phyloP scores from a whole-genome alignment of 1,140 invertebrate genomes.

The Trichogramma pretiosum region DNA sequence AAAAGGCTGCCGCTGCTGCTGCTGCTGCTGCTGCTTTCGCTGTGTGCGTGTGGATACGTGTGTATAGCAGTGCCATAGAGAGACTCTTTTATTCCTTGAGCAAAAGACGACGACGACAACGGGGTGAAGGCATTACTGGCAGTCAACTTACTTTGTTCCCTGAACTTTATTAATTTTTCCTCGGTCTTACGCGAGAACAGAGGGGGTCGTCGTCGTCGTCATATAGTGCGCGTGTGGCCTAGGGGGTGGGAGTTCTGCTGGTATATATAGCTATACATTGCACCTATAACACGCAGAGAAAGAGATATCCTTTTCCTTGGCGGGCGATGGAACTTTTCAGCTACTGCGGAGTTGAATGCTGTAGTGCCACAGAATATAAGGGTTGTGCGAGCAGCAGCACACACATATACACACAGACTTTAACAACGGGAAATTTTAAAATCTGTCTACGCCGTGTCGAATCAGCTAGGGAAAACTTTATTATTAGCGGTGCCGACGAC shows the following conservation, averaged over 20 bases:
- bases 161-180: conserved; percentile 49
- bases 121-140: conserved; percentile 38
- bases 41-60: too few relatives aligned
- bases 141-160: conserved; percentile 48
- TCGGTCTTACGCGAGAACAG: conserved; percentile 15
- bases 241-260: too few relatives aligned
- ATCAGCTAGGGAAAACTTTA: conserved; percentile 44
- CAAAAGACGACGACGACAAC: conserved; percentile 7
- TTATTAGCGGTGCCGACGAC: conserved; percentile 35
- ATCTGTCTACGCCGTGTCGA: conserved; percentile 47
- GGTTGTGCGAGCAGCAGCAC: conserved; percentile 16
- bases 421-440: conserved; percentile 46
- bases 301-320: too few relatives aligned
- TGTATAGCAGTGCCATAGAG: too few relatives aligned
- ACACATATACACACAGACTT: conserved; percentile 25
- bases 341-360: too few relatives aligned
- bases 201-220: too few relatives aligned
- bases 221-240: too few relatives aligned
- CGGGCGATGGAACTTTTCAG: too few relatives aligned
- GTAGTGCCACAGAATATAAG: conserved; percentile 18
- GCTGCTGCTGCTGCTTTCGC: conserved; percentile 1
- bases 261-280: too few relatives aligned
- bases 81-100: background rate
- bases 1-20: conserved; percentile 18
- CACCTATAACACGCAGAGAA: too few relatives aligned